Base-by-base conservation (phyloP, 2,113 vertebrate species). In the Otolemur garnettii region DNA sequence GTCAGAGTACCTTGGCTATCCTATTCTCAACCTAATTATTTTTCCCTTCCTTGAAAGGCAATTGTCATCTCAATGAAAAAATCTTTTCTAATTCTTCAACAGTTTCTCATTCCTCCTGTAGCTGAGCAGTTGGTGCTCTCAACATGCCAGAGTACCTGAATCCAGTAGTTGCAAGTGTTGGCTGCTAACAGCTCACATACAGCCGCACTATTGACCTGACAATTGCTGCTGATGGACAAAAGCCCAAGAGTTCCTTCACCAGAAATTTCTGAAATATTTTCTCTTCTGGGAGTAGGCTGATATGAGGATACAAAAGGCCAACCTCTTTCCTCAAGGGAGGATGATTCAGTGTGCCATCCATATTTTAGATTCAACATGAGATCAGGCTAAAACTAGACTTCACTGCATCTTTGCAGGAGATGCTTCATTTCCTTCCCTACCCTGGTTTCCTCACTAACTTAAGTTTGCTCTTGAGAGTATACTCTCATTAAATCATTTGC, bases 1-100 rank as follows among this genome's bases (percentile, higher is more conserved):
- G 30, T 72, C 24, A 79, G 26, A 94, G 82, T 93, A 78, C 15
- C 1, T 55, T 86, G 71, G 50, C 72, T 35, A 82, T 26, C 1
- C n/a, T 11, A 78, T 64, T 94, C 68, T 96, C 57, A 50, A 30
- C 19, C 14, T 90, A 87, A 84, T 96, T 74, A 64, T 18, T 85
- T 81, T 88, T 86, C 55, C 82, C 53, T 94, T 95, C 71, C 57
- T 90, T 79, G 68, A 4, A 86, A 92, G 69, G 38, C 84, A 84
- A 77, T 4, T 94, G 50, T 57, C 57, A 93, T 83, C 79, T 89
- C 90, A 21, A 69, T 64, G 69, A 82, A 7, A 87, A 93, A 87
- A 42, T 69, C 30, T 92, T 90, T 94, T 66, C 18, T 72, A 66
- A 87, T 92, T 91, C 79, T 35, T 95, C 64, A 59, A 38, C 28